Percentiles rank a stretch among this genome's conserved stretches.
phyloP scores from a whole-genome alignment of 2,888 invertebrate genomes.

The Liodrosophila aerea region DNA sequence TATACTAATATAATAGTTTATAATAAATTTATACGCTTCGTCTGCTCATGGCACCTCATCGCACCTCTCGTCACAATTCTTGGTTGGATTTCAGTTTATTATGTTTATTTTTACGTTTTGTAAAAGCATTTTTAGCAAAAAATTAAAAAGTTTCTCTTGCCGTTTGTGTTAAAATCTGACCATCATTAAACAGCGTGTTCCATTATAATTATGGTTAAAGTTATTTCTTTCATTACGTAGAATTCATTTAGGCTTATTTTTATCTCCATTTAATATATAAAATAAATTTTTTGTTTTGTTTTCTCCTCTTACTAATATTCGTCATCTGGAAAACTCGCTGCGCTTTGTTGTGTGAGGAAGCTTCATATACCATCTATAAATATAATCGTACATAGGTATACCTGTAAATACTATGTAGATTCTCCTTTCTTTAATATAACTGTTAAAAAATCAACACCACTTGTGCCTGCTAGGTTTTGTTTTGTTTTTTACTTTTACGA shows the following conservation, averaged over 20 bases:
- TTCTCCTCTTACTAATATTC: slow-evolving; percentile 14
- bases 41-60: slow-evolving; percentile 29
- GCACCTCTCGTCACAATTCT: slow-evolving; percentile 36
- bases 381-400: slow-evolving; percentile 59
- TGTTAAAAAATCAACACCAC: slow-evolving; percentile 72
- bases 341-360: slow-evolving; percentile 63
- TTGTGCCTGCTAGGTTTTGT: slow-evolving; percentile 45
- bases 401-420: slow-evolving; percentile 57
- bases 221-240: slow-evolving; percentile 20
- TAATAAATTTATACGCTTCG: slow-evolving; percentile 65
- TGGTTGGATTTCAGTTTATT: slow-evolving; percentile 33
- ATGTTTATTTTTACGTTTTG: slow-evolving; percentile 40
- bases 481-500: slow-evolving; percentile 9
- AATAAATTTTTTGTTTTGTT: slow-evolving; percentile 61
- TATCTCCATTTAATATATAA: slow-evolving; percentile 59
- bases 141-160: slow-evolving; percentile 66
- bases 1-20: slow-evolving; percentile 53
- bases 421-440: slow-evolving; percentile 52
- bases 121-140: slow-evolving; percentile 80
- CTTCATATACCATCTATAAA: slow-evolving; percentile 74
- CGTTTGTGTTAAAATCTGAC: slow-evolving; percentile 57
- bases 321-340: slow-evolving; percentile 46
- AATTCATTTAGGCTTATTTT: slow-evolving; percentile 32
- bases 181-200: slow-evolving; percentile 51
- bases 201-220: slow-evolving; percentile 33